Evolutionary conservation across 1,140 invertebrate genomes (phyloP).

Genomic region (Amphibalanus amphitrite): DNA sequence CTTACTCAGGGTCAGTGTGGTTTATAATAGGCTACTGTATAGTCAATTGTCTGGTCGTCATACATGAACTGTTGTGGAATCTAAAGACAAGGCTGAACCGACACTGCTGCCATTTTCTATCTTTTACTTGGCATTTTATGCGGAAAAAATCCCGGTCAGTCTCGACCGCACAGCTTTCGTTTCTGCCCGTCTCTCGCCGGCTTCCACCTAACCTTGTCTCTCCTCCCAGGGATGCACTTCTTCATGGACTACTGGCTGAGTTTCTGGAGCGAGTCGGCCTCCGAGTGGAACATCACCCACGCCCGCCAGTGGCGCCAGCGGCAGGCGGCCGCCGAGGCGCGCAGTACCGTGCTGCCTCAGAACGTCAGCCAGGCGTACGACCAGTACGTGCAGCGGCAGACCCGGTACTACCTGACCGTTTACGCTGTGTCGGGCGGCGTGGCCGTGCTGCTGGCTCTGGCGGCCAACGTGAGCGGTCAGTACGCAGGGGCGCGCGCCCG

Average conservation of each 20-base stretch:
- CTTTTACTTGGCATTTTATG: not conserved
- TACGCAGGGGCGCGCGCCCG: constrained; percentile 30
- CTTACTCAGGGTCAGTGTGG: constrained; percentile 20
- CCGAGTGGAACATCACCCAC: constrained; percentile 14
- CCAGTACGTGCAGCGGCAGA: not conserved
- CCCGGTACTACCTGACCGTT: constrained; percentile 33
- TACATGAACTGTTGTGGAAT: constrained; percentile 14
- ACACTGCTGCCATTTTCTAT: constrained; percentile 2
- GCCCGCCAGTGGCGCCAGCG: not conserved
- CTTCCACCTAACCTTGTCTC: constrained; percentile 16
- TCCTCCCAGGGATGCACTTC: constrained; percentile 37
- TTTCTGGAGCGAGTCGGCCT: constrained; percentile 32
- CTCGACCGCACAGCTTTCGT: too few species aligned
- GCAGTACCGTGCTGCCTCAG: constrained; percentile 1
- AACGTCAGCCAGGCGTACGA: not conserved
- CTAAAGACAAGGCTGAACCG: too few species aligned
- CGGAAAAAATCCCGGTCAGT: not conserved
- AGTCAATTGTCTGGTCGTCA: too few species aligned
- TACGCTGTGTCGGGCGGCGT: constrained; percentile 37
- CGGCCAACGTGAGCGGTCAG: constrained; percentile 30
- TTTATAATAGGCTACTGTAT: too few species aligned
- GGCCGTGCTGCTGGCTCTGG: constrained; percentile 37
- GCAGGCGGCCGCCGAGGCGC: constrained; percentile 4
- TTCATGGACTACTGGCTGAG: constrained; percentile 44
- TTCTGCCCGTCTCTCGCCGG: not conserved